Evolutionary conservation across 2,888 invertebrate species (phyloP).

Genomic region (Lepidochitona cinerea): DNA sequence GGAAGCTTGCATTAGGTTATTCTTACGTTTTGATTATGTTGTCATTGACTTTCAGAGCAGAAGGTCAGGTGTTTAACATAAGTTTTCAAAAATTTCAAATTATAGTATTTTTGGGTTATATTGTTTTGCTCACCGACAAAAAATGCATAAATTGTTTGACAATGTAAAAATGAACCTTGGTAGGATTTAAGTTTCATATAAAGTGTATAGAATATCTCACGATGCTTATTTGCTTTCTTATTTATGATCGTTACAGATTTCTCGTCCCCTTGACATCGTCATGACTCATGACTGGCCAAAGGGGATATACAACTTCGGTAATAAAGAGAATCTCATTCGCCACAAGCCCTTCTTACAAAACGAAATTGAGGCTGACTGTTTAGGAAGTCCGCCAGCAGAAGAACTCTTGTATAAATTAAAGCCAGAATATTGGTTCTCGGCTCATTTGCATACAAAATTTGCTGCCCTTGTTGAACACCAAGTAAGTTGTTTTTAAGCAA

Average conservation of each 20-base stretch:
- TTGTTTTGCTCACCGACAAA: too few relatives aligned
- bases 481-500: slow-evolving; percentile 67
- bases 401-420: slow-evolving; percentile 85
- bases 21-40: too few relatives aligned
- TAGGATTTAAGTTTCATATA: too few relatives aligned
- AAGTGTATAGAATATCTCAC: too few relatives aligned
- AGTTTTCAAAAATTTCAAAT: too few relatives aligned
- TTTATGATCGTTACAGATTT: slow-evolving; percentile 57
- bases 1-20: too few relatives aligned
- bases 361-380: slow-evolving; percentile 83
- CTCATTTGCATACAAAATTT: slow-evolving; percentile 97
- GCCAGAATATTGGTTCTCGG: slow-evolving; percentile 93
- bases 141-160: too few relatives aligned
- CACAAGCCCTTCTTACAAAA: slow-evolving; percentile 87
- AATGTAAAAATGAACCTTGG: too few relatives aligned
- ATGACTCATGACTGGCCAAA: slow-evolving; percentile 98
- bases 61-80: too few relatives aligned
- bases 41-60: too few relatives aligned
- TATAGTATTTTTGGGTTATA: too few relatives aligned
- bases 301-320: slow-evolving; percentile 88
- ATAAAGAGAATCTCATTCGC: slow-evolving; percentile 80
- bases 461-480: slow-evolving; percentile 87
- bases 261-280: slow-evolving; percentile 84
- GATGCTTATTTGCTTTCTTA: too few relatives aligned
- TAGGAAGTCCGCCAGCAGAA: slow-evolving; percentile 91